Base-by-base conservation (phyloP, 2,888 invertebrate genomes). In the Aleiodes alternator region DNA sequence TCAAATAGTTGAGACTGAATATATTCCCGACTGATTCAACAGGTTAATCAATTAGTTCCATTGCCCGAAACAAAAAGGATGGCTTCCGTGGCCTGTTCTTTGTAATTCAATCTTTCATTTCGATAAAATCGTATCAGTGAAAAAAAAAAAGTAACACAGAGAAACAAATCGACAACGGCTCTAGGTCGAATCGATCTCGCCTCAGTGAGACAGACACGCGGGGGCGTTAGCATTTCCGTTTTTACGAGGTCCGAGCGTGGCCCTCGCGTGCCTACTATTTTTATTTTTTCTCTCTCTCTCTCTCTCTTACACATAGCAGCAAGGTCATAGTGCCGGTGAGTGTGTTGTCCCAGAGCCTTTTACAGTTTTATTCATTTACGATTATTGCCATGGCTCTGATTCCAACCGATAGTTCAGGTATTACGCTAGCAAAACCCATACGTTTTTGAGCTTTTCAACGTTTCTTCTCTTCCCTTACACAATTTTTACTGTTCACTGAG, bases 281-380 rank as follows among this genome's bases (percentile, higher is more conserved):
- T 61, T 38, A 12, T 50, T 61, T 7, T 48, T 16, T 34, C 34
- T 34, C 31, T 57, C 57, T 48, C 5, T 23, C 23, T 23, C 23
- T 23, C 23, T 23, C 23, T 23, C 23, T 23, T 2, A 7, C 48
- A 12, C 9, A 31, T 12, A 71, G 31, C 29, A 51, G 31, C 68
- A 68, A 68, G 68, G 50, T 31, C 68, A 68, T 43, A 56, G 72
- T 43, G 69, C 69, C 70, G 70, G 73, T 73, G 61, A 73, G 51
- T 76, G 68, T 75, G 70, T 78, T 75, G 64, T 72, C 69, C 66
- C 69, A 61, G 34, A 34, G 51, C 59, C 72, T 66, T 81, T 82
- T 80, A 80, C 76, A 70, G 64, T 31, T 86, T 85, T 83, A 83
- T 84, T 81, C 80, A 75, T 84, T 86, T 84, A 85, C 78, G 83